Evolutionary conservation across 1,140 invertebrate genomes (phyloP), one percentile per base, ranked within the genome.

Genomic region (Diploscapter pachys): DNA sequence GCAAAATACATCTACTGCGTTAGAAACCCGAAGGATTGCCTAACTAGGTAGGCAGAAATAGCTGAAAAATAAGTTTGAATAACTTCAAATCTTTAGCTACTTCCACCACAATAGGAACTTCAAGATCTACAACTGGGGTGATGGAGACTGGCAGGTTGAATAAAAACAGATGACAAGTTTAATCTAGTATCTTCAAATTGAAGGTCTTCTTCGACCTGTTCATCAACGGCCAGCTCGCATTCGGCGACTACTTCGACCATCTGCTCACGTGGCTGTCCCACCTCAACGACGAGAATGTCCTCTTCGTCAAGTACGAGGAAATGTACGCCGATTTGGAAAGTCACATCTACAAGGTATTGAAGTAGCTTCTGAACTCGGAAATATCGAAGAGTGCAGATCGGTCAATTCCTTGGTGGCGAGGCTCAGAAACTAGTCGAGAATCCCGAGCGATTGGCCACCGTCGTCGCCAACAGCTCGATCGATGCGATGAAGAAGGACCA

Each of bases 191-290:
- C 31, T 31, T 31, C 31, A 31, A 31, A 31, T 31, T 86, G 71
- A 78, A 84, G 57, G 78, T 73, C 9, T 86, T 87, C 56, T 83
- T 86, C 75, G 80, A 87, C 51, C 67, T 86, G 0, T 86, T 87
- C 64, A 72, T 83, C 31, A 56, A 59, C 4, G 86, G 85, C 31
- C 72, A 83, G 59, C 59, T 87, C 4, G 85, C 78, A 50, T 86
- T 87, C 68, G 85, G 85, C 5, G 86, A 86, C 66, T 86, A 86
- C 71, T 87, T 86, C 57, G 84, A 87, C 49, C 86, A 86, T 71
- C 78, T 87, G 55, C 63, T 77, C 11, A 73, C 72, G 51, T 86
- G 86, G 86, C 80, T 86, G 13, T 77, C 82, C 4, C 79, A 81
- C 9, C 55, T 80, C 13, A 71, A 79, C 54, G 72, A 82, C 48